Evolutionary conservation across 1,140 invertebrate species (phyloP), one percentile per base, ranked within the genome.

Genomic region (Berghia stephanieae): DNA sequence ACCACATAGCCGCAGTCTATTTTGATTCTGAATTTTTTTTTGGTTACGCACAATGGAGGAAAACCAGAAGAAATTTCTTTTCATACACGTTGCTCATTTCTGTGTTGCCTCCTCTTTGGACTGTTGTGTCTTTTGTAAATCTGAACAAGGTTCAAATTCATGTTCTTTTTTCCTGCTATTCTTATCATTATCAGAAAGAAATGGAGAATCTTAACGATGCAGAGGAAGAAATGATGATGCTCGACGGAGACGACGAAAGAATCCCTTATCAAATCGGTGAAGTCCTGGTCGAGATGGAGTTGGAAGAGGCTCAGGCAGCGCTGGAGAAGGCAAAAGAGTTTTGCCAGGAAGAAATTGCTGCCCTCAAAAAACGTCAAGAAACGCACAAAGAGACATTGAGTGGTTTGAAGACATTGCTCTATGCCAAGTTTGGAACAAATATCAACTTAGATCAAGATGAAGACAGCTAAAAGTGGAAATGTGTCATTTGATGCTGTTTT

Each of bases 391-490:
- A 91, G 27, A 91, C 93, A 80, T 96, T 99, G 94, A 92, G 91
- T 70, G 94, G 95, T 83, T 91, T 99, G 24, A 98, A 98, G 91
- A 93, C 93, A 13, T 93, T 96, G 84, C 89, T 99, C 2, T 98
- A 99, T 92, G 95, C 94, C 34, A 97, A 97, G 89, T 99, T 99
- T 91, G 97, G 97, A 60, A 95, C 93, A 83, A 96, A 97, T 84
- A 99, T 99, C 80, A 97, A 98, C 90, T 92, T 98, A 75, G 96
- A 98, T 91, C 93, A 93, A 81, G 95, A 97, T 83, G 95, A 97
- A 38, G 85, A 87, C n/a, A 85, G 69, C 16, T 81, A 72, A 31
- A 42, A 72, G 13, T 72, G n/a, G n/a, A n/a, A n/a, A n/a, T n/a
- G n/a, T n/a, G n/a, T n/a, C n/a, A n/a, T n/a, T n/a, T n/a, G n/a